Base-by-base conservation (phyloP, 2,113 vertebrate genomes). In the Pundamilia nyererei region DNA sequence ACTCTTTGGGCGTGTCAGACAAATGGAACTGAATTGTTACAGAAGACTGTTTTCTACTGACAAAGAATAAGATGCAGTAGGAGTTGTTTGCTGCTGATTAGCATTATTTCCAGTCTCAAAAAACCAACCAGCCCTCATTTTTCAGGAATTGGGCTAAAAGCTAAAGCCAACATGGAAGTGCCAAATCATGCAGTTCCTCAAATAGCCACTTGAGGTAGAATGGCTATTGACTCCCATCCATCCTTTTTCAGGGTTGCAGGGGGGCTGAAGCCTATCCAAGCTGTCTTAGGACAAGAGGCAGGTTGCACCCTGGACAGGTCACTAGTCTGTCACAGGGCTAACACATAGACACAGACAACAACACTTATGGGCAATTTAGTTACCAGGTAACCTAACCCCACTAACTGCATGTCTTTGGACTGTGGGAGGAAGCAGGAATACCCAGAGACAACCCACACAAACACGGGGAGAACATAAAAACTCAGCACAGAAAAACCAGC, bases 211-310 rank as follows among this genome's bases (percentile, higher is more conserved):
- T 75, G 24, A 75, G 31, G 31, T 0, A 35, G 31, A 35, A 65
- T 2, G 17, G 2, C 14, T 19, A 47, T 31, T 2, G 21, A 75
- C 14, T 45, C 68, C n/a, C 5, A 45, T 72, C 29, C 29, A 60
- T 19, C 15, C 29, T 60, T 60, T 19, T 19, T 60, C 15, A 60
- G 56, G 29, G 56, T 33, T 33, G 56, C 9, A 60, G 29, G 56
- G 29, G 29, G 5, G 29, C 56, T 60, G 56, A 17, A 60, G 9
- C 29, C 15, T 0, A 0, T 19, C 56, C 29, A 3, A 60, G 29
- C 56, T 60, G 29, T 60, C 5, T 4, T 19, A 3, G 29, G 3
- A 4, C 5, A 31, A 33, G 29, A 60, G 3, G 56, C 5, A 33
- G 58, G 9, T 33, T 6, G 0, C 29, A 60, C 56, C 29, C 56